Base-by-base conservation (phyloP, 2,888 invertebrate species). In the Acleris holmiana region DNA sequence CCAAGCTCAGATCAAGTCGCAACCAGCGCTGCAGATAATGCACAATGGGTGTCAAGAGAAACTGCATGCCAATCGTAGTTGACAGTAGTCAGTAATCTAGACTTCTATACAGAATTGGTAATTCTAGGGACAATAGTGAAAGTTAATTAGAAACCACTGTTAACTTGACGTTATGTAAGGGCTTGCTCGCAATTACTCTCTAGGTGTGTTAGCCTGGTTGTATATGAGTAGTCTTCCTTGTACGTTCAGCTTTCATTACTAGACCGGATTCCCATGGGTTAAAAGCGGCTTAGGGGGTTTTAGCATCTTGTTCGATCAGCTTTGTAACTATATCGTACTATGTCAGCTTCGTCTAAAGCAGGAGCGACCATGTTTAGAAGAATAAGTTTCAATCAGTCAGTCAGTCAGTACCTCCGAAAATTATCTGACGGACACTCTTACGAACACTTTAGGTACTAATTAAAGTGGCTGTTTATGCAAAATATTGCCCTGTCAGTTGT, bases 41-140 rank as follows among this genome's bases (percentile, higher is more conserved):
- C 74, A 81, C 81, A 83, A 83, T 82, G 71, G 70, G 71, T 74
- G 77, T 76, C 62, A 72, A 65, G 76, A 76, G 82, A 83, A 78
- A 80, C 76, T 75, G 76, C 73, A 70, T 71, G 72, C 72, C 76
- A 75, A 74, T 77, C 73, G 72, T 71, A 67, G 63, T 67, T 59
- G 58, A 54, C 64, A 58, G 29, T 23, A 63, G 49, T 41, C 18
- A 19, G 48, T 48, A 57, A 58, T 57, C 58, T 56, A 44, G 44
- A 60, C 49, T 61, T 50, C 65, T 60, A 56, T 61, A 61, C 55
- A 61, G 55, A 66, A 61, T 66, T 50, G 61, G 64, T 59, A 48
- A 64, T 66, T 61, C 55, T 56, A 50, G 60, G 60, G 65, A 61
- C 60, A 60, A 61, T 60, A 66, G 65, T 46, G 55, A 66, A 66